These are phyloP conservation scores for Chaetodon trifascialis DNA, from an alignment of 2,113 vertebrate genomes.

Conservation along the genomic window DNA sequence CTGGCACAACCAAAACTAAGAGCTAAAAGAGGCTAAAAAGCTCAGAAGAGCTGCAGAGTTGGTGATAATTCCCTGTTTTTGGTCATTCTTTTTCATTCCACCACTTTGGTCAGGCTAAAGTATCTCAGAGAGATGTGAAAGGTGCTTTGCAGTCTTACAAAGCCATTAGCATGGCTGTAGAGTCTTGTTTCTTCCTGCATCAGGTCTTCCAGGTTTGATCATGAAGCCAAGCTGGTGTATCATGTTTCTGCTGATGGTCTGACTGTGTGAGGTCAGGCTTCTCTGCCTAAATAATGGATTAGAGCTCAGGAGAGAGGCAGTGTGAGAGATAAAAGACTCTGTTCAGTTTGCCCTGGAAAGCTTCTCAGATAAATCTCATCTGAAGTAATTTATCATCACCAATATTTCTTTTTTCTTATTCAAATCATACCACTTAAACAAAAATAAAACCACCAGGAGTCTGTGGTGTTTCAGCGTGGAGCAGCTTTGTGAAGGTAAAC, in stretches of 20 bases:
- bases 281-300: constrained; percentile 25
- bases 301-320: not conserved
- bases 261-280: not conserved
- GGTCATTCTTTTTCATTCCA: too few species aligned
- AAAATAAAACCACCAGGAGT: constrained; percentile 7
- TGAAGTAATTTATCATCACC: not conserved
- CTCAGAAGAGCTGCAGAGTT: too few species aligned
- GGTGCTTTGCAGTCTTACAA: not conserved
- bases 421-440: constrained; percentile 10
- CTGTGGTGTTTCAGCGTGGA: not conserved
- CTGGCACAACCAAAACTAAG: too few species aligned
- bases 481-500: constrained; percentile 22
- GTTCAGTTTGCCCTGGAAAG: not conserved
- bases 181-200: not conserved
- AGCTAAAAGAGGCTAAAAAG: too few species aligned
- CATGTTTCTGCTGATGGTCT: constrained; percentile 22
- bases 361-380: not conserved
- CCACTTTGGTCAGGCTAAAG: too few species aligned
- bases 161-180: not conserved
- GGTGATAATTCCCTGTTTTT: too few species aligned
- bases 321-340: not conserved
- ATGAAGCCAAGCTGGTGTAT: not conserved
- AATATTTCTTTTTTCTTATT: not conserved
- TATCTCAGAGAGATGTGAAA: too few species aligned
- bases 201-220: constrained; percentile 1